phyloP scores from a whole-genome alignment of 2,797 vertebrate genomes.

The Masticophis lateralis region DNA sequence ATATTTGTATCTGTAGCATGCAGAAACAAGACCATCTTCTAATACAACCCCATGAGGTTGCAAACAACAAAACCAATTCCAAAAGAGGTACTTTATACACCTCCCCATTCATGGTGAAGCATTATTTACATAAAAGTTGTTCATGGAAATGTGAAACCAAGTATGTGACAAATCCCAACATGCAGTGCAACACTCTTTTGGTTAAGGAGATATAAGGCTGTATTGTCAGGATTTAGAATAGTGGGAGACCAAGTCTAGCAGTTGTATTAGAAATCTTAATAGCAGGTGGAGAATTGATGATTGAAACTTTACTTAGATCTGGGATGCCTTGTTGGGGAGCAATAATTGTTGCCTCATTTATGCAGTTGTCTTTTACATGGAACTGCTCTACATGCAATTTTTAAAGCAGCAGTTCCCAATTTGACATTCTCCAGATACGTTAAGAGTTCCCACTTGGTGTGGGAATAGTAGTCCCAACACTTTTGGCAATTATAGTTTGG shows the following conservation, averaged over 20 bases:
- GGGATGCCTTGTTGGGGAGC: not conserved
- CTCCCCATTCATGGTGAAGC: not conserved
- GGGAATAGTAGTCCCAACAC: not conserved
- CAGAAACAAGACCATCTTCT: not conserved
- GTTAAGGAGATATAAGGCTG: not conserved
- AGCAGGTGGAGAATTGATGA: not conserved
- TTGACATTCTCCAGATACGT: not conserved
- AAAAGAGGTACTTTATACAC: not conserved
- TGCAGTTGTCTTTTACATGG: not conserved
- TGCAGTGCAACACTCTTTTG: not conserved
- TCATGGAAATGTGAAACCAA: not conserved
- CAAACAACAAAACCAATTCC: not conserved
- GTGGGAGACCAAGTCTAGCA: not conserved
- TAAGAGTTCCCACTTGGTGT: not conserved
- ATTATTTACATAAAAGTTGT: not conserved
- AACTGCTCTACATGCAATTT: not conserved
- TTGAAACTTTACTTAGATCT: not conserved
- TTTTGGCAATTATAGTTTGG: not conserved
- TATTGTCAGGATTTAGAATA: not conserved
- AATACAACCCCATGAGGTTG: not conserved
- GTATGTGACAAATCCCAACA: conserved; percentile 5
- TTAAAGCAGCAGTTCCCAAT: not conserved
- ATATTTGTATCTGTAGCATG: not conserved
- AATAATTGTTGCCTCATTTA: not conserved
- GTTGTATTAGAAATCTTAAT: not conserved